Conservation (phyloP, 2,797 vertebrate species). For the Hemibagrus guttatus region DNA sequence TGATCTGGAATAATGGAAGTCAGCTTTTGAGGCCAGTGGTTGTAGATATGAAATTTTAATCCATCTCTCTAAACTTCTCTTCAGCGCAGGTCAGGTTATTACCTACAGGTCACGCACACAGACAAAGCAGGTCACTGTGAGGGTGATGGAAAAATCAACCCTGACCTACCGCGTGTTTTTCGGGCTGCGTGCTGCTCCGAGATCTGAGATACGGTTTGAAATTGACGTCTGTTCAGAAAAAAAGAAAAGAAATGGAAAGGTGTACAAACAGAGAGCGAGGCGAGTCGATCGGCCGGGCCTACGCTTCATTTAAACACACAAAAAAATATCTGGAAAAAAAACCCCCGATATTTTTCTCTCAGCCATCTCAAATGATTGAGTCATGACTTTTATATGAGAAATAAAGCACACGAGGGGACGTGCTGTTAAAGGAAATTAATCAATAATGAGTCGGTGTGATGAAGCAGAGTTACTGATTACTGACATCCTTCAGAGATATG, state of each 20-base stretch:
- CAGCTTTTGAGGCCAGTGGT: slow-evolving; percentile 43
- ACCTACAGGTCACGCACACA: slow-evolving; percentile 52
- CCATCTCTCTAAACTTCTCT: slow-evolving; percentile 41
- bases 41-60: slow-evolving; percentile 62
- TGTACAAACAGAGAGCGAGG: neutral
- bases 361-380: neutral
- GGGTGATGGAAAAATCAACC: slow-evolving; percentile 32
- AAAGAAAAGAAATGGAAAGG: neutral
- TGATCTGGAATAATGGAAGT: slow-evolving; percentile 51
- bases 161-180: slow-evolving; percentile 12
- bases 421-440: neutral
- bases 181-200: slow-evolving; percentile 2
- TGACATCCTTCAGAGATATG: neutral
- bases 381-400: neutral
- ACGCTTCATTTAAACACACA: neutral
- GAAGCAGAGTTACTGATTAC: neutral
- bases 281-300: neutral
- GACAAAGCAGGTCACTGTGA: slow-evolving; percentile 44
- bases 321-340: neutral
- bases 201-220: slow-evolving; percentile 10
- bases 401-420: neutral
- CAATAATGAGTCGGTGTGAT: neutral
- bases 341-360: neutral
- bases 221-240: neutral
- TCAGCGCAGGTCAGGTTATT: slow-evolving; percentile 47